Percentiles rank a stretch among this genome's conserved stretches.
These are phyloP conservation scores for Macropis europaea DNA, from an alignment of 2,888 invertebrate genomes.

Conservation along the genomic window DNA sequence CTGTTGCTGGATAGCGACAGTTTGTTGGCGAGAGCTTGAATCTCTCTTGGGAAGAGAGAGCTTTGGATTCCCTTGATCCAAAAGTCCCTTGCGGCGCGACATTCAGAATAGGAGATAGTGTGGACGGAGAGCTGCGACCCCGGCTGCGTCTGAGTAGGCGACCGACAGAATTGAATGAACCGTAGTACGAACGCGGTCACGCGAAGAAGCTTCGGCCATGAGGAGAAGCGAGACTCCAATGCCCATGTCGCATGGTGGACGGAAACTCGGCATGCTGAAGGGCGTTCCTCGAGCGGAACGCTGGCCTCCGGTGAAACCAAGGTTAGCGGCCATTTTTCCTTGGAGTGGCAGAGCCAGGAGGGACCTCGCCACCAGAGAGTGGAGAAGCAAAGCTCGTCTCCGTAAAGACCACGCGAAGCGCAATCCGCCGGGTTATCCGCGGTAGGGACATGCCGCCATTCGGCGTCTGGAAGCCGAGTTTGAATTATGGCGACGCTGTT, in stretches of 20 bases:
- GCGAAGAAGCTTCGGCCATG: background rate
- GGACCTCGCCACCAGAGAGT: background rate
- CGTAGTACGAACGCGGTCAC: background rate
- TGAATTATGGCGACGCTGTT: constrained; percentile 4
- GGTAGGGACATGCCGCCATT: constrained; percentile 2
- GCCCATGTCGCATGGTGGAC: background rate
- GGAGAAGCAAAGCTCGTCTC: background rate
- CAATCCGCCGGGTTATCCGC: constrained; percentile 8
- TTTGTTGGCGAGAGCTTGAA: too few species aligned
- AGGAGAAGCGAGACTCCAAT: background rate
- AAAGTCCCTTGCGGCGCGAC: too few species aligned
- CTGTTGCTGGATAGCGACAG: too few species aligned
- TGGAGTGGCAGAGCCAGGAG: background rate
- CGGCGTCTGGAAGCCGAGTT: background rate
- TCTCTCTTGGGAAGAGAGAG: too few species aligned
- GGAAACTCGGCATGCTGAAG: background rate
- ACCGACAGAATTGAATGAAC: too few species aligned
- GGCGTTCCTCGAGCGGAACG: background rate
- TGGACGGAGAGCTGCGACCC: too few species aligned
- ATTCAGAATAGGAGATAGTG: too few species aligned
- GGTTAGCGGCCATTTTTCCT: background rate
- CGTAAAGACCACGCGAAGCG: background rate
- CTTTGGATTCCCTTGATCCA: too few species aligned
- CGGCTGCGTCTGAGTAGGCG: too few species aligned
- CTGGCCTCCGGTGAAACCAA: too few species aligned